phyloP scores from a whole-genome alignment of 2,113 vertebrate genomes.

The Glareola pratincola region DNA sequence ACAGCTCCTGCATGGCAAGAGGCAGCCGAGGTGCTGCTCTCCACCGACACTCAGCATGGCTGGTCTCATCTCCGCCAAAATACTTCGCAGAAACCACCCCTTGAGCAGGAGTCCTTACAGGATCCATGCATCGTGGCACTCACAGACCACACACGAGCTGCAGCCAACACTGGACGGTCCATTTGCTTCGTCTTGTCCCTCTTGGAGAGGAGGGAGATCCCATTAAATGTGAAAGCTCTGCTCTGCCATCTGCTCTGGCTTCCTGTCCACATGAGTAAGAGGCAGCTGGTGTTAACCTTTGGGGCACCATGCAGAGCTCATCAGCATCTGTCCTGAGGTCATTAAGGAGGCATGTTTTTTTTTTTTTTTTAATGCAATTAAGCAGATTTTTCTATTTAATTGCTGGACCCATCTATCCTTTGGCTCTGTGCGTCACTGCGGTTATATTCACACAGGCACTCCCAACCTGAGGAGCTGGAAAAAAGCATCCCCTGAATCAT shows the following conservation, averaged over 20 bases:
- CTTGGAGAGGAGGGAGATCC: not conserved
- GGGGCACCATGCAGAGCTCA: not conserved
- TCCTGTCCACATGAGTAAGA: not conserved
- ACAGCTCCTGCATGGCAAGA: not conserved
- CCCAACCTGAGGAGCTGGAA: not conserved
- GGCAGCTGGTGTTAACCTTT: not conserved
- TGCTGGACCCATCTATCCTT: not conserved
- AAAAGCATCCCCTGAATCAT: not conserved
- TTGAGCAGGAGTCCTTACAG: not conserved
- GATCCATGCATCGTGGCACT: accelerated
- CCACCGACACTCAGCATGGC: not conserved
- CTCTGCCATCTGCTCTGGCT: not conserved
- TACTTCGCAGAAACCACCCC: not conserved
- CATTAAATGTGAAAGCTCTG: not conserved
- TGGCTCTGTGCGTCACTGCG: not conserved
- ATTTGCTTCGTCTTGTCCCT: not conserved
- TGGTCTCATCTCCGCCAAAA: not conserved
- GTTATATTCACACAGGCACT: not conserved
- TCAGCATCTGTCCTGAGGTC: not conserved
- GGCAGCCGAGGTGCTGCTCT: not conserved
- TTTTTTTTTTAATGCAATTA: not conserved
- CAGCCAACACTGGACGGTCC: not conserved
- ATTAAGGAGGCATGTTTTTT: not conserved
- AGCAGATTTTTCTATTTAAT: constrained; percentile 7
- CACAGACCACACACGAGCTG: not conserved